Evolutionary conservation across 2,888 invertebrate genomes (phyloP).

Genomic region (Diadegma fenestrale): DNA sequence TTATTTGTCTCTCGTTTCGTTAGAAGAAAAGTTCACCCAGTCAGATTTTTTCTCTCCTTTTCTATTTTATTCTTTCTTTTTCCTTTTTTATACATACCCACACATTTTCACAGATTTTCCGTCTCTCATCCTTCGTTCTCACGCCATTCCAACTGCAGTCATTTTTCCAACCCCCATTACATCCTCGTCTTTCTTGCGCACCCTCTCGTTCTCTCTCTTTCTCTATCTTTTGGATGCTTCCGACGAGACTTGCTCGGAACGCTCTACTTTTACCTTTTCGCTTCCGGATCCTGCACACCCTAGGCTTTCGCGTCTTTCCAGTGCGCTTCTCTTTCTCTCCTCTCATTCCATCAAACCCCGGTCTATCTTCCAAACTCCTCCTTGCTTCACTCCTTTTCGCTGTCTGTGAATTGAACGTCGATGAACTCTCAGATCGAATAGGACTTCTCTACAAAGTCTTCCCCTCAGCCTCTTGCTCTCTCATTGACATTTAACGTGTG

Average conservation of each 20-base stretch:
- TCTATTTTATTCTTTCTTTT: not conserved
- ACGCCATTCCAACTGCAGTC: constrained; percentile 45
- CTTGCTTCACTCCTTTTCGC: constrained; percentile 38
- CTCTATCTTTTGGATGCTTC: constrained; percentile 28
- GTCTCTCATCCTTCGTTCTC: constrained; percentile 50
- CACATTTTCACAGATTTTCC: constrained; percentile 26
- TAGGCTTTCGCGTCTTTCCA: constrained; percentile 21
- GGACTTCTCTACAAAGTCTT: constrained; percentile 45
- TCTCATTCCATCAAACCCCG: constrained; percentile 25
- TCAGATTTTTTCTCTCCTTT: constrained; percentile 25
- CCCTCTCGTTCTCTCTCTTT: not conserved
- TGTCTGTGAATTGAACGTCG: constrained; percentile 52
- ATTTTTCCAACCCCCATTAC: constrained; percentile 46
- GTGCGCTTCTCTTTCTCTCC: constrained; percentile 6
- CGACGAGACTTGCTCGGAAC: constrained; percentile 52
- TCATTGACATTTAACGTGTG: constrained; percentile 41
- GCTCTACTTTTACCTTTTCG: constrained; percentile 62
- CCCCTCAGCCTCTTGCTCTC: not conserved
- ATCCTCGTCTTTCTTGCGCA: not conserved
- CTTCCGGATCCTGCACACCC: constrained; percentile 60
- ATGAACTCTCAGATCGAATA: constrained; percentile 64
- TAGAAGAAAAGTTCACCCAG: constrained; percentile 37
- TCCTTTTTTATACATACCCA: constrained; percentile 21
- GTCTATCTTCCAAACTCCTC: constrained; percentile 32
- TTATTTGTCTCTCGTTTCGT: constrained; percentile 58